A percentile compares a stretch with the other conserved stretches of the same genome.
These are phyloP conservation scores for Hydra vulgaris DNA, from an alignment of 30 jellyfish, hydroid and myxozoan genomes.

Conservation along the genomic window DNA sequence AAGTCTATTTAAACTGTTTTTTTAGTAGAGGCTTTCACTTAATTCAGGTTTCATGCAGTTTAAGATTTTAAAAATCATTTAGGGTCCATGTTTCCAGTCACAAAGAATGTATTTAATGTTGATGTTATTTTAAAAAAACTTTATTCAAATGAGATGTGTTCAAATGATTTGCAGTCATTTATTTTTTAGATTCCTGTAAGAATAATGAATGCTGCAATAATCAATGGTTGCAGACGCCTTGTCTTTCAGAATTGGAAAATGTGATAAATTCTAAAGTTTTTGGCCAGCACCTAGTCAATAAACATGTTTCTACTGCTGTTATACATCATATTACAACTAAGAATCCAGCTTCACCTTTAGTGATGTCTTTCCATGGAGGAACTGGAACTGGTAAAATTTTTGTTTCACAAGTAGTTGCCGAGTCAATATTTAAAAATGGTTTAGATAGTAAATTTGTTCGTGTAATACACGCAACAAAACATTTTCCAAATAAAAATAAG, in stretches of 20 bases:
- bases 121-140: too few species aligned
- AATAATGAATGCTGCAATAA: slow-evolving; percentile 85
- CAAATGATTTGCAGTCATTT: too few species aligned
- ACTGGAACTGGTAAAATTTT: slow-evolving; percentile 91
- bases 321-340: slow-evolving; percentile 30
- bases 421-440: slow-evolving; percentile 59
- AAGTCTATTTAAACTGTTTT: too few species aligned
- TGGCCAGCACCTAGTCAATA: slow-evolving; percentile 90
- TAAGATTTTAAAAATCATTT: too few species aligned
- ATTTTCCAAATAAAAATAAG: slow-evolving; percentile 32
- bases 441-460: slow-evolving; percentile 50
- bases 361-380: slow-evolving; percentile 83
- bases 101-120: too few species aligned
- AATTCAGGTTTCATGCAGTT: too few species aligned
- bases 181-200: too few species aligned
- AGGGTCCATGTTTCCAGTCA: too few species aligned
- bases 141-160: too few species aligned
- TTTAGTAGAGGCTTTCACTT: too few species aligned
- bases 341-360: slow-evolving; percentile 73
- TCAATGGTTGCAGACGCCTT: slow-evolving; percentile 47
- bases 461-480: slow-evolving; percentile 36
- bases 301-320: slow-evolving; percentile 29
- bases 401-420: slow-evolving; percentile 62
- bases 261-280: slow-evolving; percentile 30
- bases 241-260: slow-evolving; percentile 8